phyloP scores from a whole-genome alignment of 53 echinoderm and acorn worm genomes.

The Hippasteria phrygiana region DNA sequence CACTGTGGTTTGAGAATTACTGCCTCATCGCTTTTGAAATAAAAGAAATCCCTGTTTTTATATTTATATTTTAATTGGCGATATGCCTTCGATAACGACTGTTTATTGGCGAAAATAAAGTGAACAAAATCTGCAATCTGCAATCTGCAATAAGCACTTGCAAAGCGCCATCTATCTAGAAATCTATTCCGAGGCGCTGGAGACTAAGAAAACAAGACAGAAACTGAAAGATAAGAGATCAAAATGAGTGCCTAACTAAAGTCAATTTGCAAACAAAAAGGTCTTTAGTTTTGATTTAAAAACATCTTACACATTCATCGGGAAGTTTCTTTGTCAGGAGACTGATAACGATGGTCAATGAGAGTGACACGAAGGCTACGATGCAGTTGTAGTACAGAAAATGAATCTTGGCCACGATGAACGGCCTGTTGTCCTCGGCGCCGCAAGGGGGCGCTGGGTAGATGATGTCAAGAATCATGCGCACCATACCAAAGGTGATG shows the following conservation, averaged over 20 bases:
- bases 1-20: too few relatives aligned
- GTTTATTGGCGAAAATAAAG: too few relatives aligned
- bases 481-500: slow-evolving; percentile 64
- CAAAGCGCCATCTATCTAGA: too few relatives aligned
- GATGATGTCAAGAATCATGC: slow-evolving; percentile 82
- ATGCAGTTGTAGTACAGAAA: slow-evolving; percentile 84
- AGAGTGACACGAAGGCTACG: slow-evolving; percentile 66
- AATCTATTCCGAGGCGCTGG: too few relatives aligned
- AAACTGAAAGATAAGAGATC: too few relatives aligned
- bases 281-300: neutral
- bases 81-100: too few relatives aligned
- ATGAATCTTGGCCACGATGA: slow-evolving; percentile 75
- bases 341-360: slow-evolving; percentile 75
- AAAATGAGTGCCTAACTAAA: neutral
- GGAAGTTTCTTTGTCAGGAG: slow-evolving; percentile 70
- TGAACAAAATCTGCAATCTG: too few relatives aligned
- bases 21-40: too few relatives aligned
- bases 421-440: slow-evolving; percentile 69
- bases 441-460: slow-evolving; percentile 83
- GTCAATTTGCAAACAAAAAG: neutral
- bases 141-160: too few relatives aligned
- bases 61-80: too few relatives aligned
- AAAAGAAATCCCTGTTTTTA: too few relatives aligned
- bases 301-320: slow-evolving; percentile 69
- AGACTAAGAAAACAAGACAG: too few relatives aligned